Percentiles rank a stretch among this genome's conserved stretches.
These are phyloP conservation scores for Podarcis siculus DNA, from an alignment of 2,797 vertebrate species.

Conservation along the genomic window DNA sequence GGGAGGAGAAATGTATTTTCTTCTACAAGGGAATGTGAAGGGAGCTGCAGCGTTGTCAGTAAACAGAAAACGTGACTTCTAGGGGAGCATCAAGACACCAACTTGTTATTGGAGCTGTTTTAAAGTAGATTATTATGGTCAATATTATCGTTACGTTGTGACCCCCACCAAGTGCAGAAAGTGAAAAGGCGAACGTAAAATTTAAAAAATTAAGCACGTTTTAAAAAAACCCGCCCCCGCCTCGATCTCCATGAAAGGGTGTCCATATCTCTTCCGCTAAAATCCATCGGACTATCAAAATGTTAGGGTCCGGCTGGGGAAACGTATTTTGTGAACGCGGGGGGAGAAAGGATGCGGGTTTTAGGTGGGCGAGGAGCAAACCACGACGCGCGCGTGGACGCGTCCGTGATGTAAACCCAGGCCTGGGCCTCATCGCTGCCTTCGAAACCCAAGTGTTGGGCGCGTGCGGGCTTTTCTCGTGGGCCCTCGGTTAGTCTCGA, in stretches of 20 bases:
- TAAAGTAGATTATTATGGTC: not conserved
- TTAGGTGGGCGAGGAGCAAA: not conserved
- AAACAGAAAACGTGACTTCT: not conserved
- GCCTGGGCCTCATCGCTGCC: constrained; percentile 14
- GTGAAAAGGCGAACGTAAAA: not conserved
- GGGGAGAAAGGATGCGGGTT: not conserved
- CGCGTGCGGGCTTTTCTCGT: constrained; percentile 54
- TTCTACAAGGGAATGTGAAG: not conserved
- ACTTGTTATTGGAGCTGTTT: no score
- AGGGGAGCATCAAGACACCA: no score
- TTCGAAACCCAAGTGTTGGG: constrained; percentile 57
- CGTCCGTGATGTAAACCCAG: not conserved
- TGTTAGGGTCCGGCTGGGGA: not conserved
- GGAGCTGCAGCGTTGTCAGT: not conserved
- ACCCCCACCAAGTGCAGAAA: not conserved
- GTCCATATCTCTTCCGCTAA: not conserved
- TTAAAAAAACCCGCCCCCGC: no score
- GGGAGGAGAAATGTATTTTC: not conserved
- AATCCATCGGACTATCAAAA: not conserved
- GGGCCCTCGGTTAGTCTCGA: constrained; percentile 32
- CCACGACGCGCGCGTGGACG: constrained; percentile 7
- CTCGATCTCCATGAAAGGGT: not conserved
- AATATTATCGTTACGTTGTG: not conserved
- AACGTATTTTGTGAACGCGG: not conserved
- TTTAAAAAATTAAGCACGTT: not conserved